Evolutionary conservation across 1,140 invertebrate genomes (phyloP).

Genomic region (Drosophila parvula): DNA sequence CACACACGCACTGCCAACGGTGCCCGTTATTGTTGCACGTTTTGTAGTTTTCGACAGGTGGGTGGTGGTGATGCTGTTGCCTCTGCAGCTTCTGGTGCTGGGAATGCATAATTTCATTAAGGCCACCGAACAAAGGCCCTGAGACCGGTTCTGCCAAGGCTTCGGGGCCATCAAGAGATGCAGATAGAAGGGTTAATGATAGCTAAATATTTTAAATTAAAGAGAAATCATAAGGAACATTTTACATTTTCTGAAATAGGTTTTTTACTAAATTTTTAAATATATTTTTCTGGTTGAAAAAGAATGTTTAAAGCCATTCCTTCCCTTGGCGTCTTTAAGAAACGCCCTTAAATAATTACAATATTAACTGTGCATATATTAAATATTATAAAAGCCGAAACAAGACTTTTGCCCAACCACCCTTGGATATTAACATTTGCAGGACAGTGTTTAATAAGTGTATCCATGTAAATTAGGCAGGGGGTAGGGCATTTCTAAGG

Average conservation of each 20-base stretch:
- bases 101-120: constrained; percentile 71
- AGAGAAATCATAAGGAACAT: constrained; percentile 6
- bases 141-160: not conserved
- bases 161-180: constrained; percentile 10
- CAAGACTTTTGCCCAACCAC: not conserved
- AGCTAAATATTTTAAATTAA: constrained; percentile 6
- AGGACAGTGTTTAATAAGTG: not conserved
- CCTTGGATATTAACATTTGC: not conserved
- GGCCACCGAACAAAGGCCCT: constrained; percentile 45
- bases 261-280: not conserved
- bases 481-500: constrained; percentile 4
- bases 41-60: constrained; percentile 77
- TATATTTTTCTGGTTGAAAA: not conserved
- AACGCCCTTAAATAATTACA: not conserved
- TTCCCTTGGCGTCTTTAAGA: not conserved
- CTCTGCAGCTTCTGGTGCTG: constrained; percentile 6
- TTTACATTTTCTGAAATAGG: not conserved
- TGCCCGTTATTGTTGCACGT: constrained; percentile 59
- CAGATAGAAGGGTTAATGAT: constrained; percentile 13
- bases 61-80: constrained; percentile 10
- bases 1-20: constrained; percentile 13
- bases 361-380: not conserved
- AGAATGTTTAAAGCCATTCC: not conserved
- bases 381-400: not conserved
- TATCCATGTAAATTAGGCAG: constrained; percentile 15